Conservation (phyloP, 2,113 vertebrate species). For the Neotoma lepida region DNA sequence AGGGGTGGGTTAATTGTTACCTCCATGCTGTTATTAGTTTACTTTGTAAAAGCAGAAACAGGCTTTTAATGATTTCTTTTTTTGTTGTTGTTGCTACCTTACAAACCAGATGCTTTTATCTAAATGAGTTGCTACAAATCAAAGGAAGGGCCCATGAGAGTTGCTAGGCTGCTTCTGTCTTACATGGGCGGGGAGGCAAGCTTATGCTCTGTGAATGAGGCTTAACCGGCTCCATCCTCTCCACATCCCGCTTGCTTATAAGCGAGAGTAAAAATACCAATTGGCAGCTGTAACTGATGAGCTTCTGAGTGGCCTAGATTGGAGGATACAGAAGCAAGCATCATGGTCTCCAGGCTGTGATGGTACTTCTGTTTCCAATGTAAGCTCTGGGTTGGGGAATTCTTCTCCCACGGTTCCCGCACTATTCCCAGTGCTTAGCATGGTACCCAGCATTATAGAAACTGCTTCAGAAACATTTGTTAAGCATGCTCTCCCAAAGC, state of each 20-base stretch:
- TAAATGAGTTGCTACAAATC: slow-evolving; percentile 73
- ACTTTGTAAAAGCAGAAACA: slow-evolving; percentile 66
- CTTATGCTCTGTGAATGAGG: neutral
- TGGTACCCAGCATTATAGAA: too few species aligned
- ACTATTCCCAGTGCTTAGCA: too few species aligned
- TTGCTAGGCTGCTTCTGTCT: slow-evolving; percentile 37
- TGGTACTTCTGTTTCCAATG: rapidly evolving
- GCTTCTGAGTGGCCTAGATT: neutral
- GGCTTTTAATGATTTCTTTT: slow-evolving; percentile 69
- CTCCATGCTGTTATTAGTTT: slow-evolving; percentile 55
- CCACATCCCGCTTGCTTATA: neutral
- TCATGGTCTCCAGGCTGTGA: neutral
- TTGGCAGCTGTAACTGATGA: neutral
- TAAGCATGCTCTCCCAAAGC: neutral
- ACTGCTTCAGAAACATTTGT: neutral
- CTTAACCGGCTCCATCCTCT: neutral
- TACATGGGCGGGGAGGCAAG: neutral
- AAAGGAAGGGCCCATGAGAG: slow-evolving; percentile 20
- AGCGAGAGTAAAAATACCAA: neutral
- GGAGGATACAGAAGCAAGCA: neutral
- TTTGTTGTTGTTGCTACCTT: slow-evolving; percentile 60
- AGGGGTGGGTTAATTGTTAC: slow-evolving; percentile 41
- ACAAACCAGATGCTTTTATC: slow-evolving; percentile 73
- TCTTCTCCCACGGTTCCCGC: neutral
- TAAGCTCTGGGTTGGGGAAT: neutral